Conservation (phyloP, 2,888 invertebrate species). For the Augochlorella aurata region DNA sequence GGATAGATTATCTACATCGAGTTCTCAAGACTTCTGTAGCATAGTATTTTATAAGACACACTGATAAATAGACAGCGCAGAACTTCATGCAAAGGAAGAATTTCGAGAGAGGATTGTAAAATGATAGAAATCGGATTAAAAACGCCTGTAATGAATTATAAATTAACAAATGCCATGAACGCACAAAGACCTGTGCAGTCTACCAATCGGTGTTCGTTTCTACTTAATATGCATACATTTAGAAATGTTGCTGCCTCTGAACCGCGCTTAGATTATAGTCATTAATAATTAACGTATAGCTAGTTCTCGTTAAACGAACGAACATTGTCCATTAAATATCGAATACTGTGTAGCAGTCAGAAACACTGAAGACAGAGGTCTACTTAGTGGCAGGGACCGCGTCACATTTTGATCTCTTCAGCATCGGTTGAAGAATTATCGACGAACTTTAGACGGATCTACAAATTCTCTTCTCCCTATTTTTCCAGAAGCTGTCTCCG, state of each 20-base stretch:
- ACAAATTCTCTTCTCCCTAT: too few relatives aligned
- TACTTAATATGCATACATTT: slow-evolving; percentile 23
- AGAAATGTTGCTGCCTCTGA: neutral
- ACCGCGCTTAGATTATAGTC: slow-evolving; percentile 30
- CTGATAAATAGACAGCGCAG: neutral
- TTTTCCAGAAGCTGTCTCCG: neutral
- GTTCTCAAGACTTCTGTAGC: slow-evolving; percentile 21
- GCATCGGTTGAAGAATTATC: neutral
- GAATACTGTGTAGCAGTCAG: slow-evolving; percentile 64
- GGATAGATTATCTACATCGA: slow-evolving; percentile 34
- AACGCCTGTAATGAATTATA: neutral
- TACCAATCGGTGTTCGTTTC: slow-evolving; percentile 14
- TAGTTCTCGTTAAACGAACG: slow-evolving; percentile 18
- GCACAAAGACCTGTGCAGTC: neutral
- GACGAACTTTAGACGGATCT: neutral
- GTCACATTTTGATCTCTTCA: neutral
- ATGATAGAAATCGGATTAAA: neutral
- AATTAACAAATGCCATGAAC: neutral
- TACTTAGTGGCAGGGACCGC: slow-evolving; percentile 16
- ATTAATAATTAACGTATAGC: slow-evolving; percentile 25
- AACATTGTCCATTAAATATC: slow-evolving; percentile 32
- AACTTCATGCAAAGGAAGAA: neutral
- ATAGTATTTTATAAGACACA: slow-evolving; percentile 43
- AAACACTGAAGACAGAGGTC: slow-evolving; percentile 49
- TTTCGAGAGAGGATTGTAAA: too few relatives aligned